phyloP scores from a whole-genome alignment of 2,113 vertebrate genomes.

The Australoheros scitulus region DNA sequence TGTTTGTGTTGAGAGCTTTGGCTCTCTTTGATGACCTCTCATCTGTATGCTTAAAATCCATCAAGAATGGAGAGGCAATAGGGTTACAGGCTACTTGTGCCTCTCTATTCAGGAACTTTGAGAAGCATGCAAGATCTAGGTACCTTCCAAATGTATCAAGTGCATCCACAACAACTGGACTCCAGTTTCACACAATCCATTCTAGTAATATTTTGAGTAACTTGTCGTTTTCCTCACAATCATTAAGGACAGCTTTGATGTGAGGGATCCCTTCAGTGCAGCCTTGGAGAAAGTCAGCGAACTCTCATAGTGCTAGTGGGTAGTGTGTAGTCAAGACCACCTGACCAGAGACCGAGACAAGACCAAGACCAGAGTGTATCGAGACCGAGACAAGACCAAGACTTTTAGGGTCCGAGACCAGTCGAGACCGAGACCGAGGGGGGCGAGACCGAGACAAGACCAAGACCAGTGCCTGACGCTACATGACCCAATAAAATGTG shows the following conservation, averaged over 20 bases:
- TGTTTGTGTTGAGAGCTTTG: neutral
- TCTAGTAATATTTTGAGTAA: neutral
- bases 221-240: neutral
- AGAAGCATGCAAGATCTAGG: neutral
- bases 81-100: neutral
- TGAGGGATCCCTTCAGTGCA: neutral
- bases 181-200: neutral
- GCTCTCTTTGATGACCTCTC: neutral
- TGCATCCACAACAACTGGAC: neutral
- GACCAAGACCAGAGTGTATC: too few relatives aligned
- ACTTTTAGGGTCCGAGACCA: too few relatives aligned
- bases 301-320: neutral
- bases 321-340: too few relatives aligned
- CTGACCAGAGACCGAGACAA: too few relatives aligned
- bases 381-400: too few relatives aligned
- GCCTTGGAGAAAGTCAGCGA: neutral
- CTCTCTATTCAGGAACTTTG: neutral
- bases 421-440: too few relatives aligned
- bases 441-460: too few relatives aligned
- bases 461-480: too few relatives aligned
- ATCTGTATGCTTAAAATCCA: neutral
- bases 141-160: neutral
- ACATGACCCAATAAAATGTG: too few relatives aligned
- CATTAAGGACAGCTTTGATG: neutral
- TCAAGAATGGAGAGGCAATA: neutral